Evolutionary conservation across 2,113 vertebrate genomes (phyloP), one percentile per base, ranked within the genome.

Genomic region (Anarhynchus alexandrinus): DNA sequence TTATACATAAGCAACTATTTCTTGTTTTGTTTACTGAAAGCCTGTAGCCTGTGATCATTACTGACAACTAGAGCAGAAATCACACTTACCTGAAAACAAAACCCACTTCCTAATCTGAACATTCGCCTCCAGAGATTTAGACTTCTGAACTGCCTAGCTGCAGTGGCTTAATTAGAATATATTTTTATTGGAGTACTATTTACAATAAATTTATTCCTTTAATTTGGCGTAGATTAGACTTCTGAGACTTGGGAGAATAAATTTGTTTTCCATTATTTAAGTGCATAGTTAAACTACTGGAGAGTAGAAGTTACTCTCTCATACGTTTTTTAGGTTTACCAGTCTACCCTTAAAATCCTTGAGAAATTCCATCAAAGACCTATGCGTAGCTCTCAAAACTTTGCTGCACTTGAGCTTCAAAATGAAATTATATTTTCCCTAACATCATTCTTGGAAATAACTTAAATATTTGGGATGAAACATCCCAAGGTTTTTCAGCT

Each of bases 1-100:
- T 96, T 95, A 96, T 97, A 82, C 87, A 93, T 93, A 84, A 96
- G 51, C 42, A 82, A 94, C 74, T 84, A 58, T 89, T 94, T 95
- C 83, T 90, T 78, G 18, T 69, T 95, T 71, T 66, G 52, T 94
- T 95, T 77, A 76, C 81, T 79, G 65, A 80, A 92, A 92, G 15
- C 20, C 62, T 92, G 59, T 76, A 93, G 51, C 87, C 52, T 93
- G 71, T 72, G 66, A 91, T 94, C 6, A 5, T 85, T 59, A 71
- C 32, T 82, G 38, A 85, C 79, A 93, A 86, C 87, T 82, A 95
- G 21, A 91, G 49, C 74, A 96, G 78, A 95, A 97, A 93, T 18
- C 25, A 81, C 1, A 1, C 58, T 82, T 51, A 86, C 81, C 57
- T 72, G 38, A 84, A 94, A 84, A 59, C 16, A 92, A 74, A 91